Conservation (phyloP, 2,797 vertebrate species). For the Poecile montanus region DNA sequence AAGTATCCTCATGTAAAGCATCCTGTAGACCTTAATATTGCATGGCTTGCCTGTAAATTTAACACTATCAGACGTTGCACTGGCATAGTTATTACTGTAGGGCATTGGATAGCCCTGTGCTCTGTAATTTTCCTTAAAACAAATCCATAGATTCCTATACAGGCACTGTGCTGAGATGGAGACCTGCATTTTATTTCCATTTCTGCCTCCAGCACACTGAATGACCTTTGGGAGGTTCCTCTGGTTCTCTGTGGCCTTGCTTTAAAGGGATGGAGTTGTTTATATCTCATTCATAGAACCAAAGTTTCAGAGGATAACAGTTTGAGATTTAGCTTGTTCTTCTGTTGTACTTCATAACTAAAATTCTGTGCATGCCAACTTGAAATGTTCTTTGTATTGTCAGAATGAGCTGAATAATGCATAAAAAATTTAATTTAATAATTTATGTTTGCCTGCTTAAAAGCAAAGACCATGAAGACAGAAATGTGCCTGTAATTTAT, state of each 20-base stretch:
- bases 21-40: conserved; percentile 22
- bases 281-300: not conserved
- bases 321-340: not conserved
- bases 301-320: not conserved
- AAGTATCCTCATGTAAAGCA: conserved; percentile 73
- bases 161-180: not conserved
- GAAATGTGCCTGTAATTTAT: not conserved
- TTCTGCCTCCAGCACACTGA: not conserved
- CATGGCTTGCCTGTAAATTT: conserved; percentile 48
- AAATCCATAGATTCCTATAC: fast-evolving
- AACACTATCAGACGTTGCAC: not conserved
- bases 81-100: not conserved
- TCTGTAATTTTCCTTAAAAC: not conserved
- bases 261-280: not conserved
- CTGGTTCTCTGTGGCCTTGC: not conserved
- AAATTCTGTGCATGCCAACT: not conserved
- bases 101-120: not conserved
- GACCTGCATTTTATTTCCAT: not conserved
- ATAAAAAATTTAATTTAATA: not conserved
- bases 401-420: not conserved
- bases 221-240: not conserved
- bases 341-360: not conserved
- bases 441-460: not conserved
- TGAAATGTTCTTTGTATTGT: not conserved
- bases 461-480: not conserved